Evolutionary conservation across 2,113 vertebrate genomes (phyloP).

Genomic region (Marmota monax): DNA sequence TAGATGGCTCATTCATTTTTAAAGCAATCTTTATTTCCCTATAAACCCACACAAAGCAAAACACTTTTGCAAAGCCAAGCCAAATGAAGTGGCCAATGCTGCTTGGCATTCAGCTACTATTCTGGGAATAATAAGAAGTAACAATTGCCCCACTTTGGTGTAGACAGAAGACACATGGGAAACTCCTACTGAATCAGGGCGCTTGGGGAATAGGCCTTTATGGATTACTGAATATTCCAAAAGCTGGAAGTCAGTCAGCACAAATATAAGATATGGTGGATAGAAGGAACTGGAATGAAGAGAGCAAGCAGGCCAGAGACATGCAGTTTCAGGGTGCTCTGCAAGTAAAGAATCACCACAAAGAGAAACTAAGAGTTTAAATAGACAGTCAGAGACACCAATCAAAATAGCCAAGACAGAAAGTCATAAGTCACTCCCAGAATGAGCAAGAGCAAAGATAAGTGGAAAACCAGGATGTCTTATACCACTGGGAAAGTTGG

Average conservation of each 20-base stretch:
- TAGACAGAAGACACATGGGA: background rate
- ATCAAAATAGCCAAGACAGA: background rate
- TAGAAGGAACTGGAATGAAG: background rate
- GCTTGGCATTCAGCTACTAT: background rate
- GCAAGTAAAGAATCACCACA: background rate
- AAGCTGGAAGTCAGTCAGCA: background rate
- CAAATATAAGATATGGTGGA: background rate
- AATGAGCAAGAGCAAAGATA: background rate
- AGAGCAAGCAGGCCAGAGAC: background rate
- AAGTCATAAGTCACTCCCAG: background rate
- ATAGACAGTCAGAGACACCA: background rate
- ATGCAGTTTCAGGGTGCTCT: background rate
- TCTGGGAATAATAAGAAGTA: background rate
- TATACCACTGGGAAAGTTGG: background rate
- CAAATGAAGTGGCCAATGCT: background rate
- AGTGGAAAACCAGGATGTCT: background rate
- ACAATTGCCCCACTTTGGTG: background rate
- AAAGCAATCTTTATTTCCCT: background rate
- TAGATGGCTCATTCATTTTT: background rate
- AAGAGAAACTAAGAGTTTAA: background rate
- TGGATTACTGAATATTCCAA: background rate
- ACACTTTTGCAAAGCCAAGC: constrained; percentile 47
- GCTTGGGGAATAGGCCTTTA: background rate
- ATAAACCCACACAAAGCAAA: constrained; percentile 23
- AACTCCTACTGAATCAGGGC: background rate